Conservation (phyloP, 2,113 vertebrate genomes). For the Pungitius pungitius region DNA sequence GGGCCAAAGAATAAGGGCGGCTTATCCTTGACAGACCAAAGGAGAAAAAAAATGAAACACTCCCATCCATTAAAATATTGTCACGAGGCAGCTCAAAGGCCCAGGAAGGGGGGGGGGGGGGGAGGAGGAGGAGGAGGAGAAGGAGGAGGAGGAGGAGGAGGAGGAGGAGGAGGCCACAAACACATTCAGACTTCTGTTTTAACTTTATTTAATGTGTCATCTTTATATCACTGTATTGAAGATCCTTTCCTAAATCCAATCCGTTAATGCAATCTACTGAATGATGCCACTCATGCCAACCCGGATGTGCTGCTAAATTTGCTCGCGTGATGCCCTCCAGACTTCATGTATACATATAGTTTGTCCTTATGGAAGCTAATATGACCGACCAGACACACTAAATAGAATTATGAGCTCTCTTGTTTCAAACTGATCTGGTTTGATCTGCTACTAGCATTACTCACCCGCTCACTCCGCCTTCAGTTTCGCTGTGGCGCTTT, state of each 20-base stretch:
- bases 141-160: no score
- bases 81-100: constrained; percentile 40
- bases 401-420: constrained; percentile 29
- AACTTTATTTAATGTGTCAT: constrained; percentile 5
- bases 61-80: constrained; percentile 50
- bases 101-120: neutral
- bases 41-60: constrained; percentile 20
- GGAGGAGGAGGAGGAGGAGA: no score
- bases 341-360: constrained; percentile 19
- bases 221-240: constrained; percentile 5
- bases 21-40: constrained; percentile 66
- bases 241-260: constrained; percentile 23
- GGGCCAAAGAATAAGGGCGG: constrained; percentile 38
- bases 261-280: constrained; percentile 23
- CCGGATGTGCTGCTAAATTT: constrained; percentile 1
- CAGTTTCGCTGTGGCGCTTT: constrained; percentile 20
- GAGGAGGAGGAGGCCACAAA: no score
- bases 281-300: constrained; percentile 13
- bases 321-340: constrained; percentile 18
- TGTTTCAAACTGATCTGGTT: constrained; percentile 37
- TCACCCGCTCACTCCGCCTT: constrained; percentile 14
- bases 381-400: constrained; percentile 24
- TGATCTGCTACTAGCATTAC: constrained; percentile 36
- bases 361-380: constrained; percentile 20
- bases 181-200: constrained; percentile 13